Evolutionary conservation across 2,797 vertebrate genomes (phyloP).

Genomic region (Emydoidea blandingii): DNA sequence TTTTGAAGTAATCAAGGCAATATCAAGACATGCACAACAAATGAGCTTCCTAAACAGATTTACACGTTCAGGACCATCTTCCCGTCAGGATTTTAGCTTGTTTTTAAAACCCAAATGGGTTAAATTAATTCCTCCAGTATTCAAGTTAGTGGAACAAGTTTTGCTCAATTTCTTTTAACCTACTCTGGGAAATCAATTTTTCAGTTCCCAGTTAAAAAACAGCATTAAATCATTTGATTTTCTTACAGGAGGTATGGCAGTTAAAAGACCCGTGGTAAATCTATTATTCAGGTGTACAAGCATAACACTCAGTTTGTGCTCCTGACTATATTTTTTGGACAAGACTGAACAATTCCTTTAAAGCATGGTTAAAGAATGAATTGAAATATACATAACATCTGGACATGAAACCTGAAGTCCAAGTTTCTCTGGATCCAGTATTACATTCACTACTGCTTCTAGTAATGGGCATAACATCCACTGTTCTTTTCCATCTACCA

Average conservation of each 20-base stretch:
- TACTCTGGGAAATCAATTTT: not conserved
- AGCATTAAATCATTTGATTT: no score
- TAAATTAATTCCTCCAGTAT: not conserved
- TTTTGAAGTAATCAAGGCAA: slow-evolving; percentile 15
- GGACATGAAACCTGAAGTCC: not conserved
- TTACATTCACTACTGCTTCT: not conserved
- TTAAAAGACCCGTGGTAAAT: not conserved
- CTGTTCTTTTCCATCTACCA: not conserved
- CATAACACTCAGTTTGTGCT: not conserved
- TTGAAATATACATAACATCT: not conserved
- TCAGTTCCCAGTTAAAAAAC: not conserved
- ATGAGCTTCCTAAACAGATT: slow-evolving; percentile 45
- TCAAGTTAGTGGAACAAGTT: not conserved
- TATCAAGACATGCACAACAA: slow-evolving; percentile 24
- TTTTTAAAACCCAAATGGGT: slow-evolving; percentile 18
- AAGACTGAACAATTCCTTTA: not conserved
- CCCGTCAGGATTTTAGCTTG: not conserved
- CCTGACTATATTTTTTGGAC: not conserved
- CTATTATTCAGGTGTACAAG: slow-evolving; percentile 8
- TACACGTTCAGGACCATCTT: slow-evolving; percentile 37
- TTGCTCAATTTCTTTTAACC: not conserved
- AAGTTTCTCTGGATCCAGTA: not conserved
- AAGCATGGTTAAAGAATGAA: not conserved
- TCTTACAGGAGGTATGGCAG: slow-evolving; percentile 1
- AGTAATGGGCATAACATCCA: not conserved